Evolutionary conservation across 2,888 invertebrate species (phyloP).

Genomic region (Dione juno): DNA sequence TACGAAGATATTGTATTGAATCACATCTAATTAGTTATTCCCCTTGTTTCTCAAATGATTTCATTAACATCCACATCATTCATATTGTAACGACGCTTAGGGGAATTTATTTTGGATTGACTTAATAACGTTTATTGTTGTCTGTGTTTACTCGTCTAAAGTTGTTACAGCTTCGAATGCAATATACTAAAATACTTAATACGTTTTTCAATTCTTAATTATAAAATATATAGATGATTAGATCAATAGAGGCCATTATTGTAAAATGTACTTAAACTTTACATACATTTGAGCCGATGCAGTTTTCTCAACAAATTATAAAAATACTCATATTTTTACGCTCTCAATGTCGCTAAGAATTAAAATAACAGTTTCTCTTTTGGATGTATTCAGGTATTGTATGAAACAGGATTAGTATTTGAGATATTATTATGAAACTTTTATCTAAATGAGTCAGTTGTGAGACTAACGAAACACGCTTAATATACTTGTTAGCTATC

Average conservation of each 20-base stretch:
- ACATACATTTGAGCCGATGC: too few species aligned
- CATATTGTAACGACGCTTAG: constrained; percentile 20
- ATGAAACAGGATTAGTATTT: constrained; percentile 7
- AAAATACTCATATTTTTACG: too few species aligned
- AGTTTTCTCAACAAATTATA: background rate
- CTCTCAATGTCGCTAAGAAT: constrained; percentile 2
- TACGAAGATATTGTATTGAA: constrained; percentile 31
- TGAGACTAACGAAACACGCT: too few species aligned
- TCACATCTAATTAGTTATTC: constrained; percentile 27
- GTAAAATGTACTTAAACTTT: background rate
- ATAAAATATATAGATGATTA: background rate
- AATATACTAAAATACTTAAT: background rate
- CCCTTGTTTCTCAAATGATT: constrained; percentile 27
- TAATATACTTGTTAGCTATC: background rate
- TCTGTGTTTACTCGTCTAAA: constrained; percentile 9
- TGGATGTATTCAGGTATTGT: constrained; percentile 14
- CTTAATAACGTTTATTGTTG: background rate
- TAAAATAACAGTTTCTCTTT: constrained; percentile 16
- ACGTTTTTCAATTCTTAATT: background rate
- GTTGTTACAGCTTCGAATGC: background rate
- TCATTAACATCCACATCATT: constrained; percentile 28
- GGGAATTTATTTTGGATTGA: constrained; percentile 19
- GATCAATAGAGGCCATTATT: background rate
- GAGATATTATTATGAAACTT: constrained; percentile 14
- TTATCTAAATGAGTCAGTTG: background rate